Evolutionary conservation across 2,888 invertebrate genomes (phyloP).

Genomic region (Rhopalosiphum nymphaeae): DNA sequence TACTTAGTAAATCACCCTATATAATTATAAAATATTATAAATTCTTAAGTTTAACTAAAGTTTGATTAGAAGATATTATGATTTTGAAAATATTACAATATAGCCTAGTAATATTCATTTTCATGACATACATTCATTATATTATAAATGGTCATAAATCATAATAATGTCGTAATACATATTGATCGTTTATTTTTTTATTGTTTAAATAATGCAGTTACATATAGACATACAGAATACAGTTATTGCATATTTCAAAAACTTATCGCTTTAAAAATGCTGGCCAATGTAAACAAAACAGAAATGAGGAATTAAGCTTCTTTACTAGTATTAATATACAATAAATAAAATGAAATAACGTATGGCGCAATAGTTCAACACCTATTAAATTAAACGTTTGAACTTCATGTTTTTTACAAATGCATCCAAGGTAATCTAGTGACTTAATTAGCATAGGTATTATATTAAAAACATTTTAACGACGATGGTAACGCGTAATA

Average conservation of each 20-base stretch:
- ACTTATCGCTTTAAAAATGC: neutral
- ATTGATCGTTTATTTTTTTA: neutral
- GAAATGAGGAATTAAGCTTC: neutral
- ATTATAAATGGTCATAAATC: neutral
- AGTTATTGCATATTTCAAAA: neutral
- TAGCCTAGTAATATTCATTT: neutral
- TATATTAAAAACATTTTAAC: neutral
- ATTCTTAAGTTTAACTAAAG: neutral
- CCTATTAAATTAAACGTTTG: neutral
- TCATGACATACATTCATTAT: neutral
- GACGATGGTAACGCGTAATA: neutral
- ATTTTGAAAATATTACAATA: neutral
- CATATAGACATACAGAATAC: neutral
- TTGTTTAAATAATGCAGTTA: neutral
- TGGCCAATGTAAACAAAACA: neutral
- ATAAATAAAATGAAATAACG: neutral
- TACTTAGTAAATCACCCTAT: neutral
- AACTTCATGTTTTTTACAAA: neutral
- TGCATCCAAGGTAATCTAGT: conserved; percentile 25
- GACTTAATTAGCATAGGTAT: conserved; percentile 9
- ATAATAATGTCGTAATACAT: neutral
- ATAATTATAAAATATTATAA: neutral
- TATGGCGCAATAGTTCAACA: neutral
- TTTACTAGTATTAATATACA: neutral
- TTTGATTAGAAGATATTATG: neutral